Evolutionary conservation across 2,888 invertebrate species (phyloP).

Genomic region (Stenotaenia linearis): DNA sequence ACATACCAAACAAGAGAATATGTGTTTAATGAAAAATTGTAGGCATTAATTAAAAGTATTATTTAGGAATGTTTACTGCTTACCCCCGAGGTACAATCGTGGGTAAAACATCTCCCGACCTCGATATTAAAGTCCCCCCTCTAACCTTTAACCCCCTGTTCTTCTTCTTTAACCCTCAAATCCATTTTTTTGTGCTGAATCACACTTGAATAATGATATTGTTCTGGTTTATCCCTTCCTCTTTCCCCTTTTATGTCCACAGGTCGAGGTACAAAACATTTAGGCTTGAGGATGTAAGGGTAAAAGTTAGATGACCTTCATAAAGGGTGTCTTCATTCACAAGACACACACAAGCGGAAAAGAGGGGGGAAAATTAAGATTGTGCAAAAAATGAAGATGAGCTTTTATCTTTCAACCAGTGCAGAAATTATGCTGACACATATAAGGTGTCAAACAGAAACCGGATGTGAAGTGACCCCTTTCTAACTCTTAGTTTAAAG

Average conservation of each 20-base stretch:
- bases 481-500: background rate
- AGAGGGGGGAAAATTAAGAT: background rate
- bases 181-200: background rate
- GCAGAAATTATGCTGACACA: background rate
- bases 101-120: background rate
- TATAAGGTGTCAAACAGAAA: background rate
- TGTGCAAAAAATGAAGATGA: constrained; percentile 4
- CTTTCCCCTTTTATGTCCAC: background rate
- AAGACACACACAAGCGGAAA: background rate
- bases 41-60: constrained; percentile 4
- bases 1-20: background rate
- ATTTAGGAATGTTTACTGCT: background rate
- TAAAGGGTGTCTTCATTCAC: background rate
- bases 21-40: background rate
- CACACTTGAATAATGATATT: background rate
- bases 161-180: background rate
- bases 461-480: constrained; percentile 1
- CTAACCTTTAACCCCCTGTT: background rate
- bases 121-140: background rate
- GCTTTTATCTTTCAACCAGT: background rate
- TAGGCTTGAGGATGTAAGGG: background rate
- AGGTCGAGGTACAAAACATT: background rate
- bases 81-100: background rate
- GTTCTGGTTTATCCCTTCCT: background rate
- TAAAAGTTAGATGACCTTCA: background rate